A percentile compares a stretch with the other conserved stretches of the same genome.
Conservation (phyloP, 2,797 vertebrate genomes). For the Rhinoraja longicauda region DNA sequence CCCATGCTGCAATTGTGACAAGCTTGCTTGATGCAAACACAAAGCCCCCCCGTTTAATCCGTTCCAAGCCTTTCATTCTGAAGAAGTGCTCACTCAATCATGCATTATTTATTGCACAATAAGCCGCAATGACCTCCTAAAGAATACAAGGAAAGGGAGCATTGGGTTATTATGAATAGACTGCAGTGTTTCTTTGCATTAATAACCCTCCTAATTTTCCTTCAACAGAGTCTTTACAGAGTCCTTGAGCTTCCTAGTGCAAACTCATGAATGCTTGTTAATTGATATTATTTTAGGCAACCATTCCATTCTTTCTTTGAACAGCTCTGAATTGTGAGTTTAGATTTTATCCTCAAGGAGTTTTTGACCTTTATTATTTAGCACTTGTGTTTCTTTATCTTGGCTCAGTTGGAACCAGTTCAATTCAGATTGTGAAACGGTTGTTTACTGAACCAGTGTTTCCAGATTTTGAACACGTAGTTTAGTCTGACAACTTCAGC, state of each 20-base stretch:
- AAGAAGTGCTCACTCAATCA: conserved; percentile 11
- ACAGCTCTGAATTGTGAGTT: neutral
- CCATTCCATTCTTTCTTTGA: neutral
- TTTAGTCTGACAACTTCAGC: neutral
- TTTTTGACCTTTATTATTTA: neutral
- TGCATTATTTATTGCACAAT: neutral
- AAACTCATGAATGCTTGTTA: conserved; percentile 11
- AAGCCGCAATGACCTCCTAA: conserved; percentile 6
- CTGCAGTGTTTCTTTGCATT: neutral
- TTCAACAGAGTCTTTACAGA: neutral
- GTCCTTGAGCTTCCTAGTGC: neutral
- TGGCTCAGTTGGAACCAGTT: neutral
- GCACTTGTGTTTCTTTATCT: neutral
- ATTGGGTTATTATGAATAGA: conserved; percentile 19
- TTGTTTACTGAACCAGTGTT: neutral
- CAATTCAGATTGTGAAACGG: neutral
- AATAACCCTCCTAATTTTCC: conserved; percentile 19
- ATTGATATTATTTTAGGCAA: conserved; percentile 37
- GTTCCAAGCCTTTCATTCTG: neutral
- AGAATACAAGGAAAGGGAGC: neutral
- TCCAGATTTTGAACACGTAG: neutral
- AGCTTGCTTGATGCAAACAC: neutral
- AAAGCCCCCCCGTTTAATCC: neutral
- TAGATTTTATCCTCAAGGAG: neutral
- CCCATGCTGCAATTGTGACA: neutral